Evolutionary conservation across 2,888 invertebrate genomes (phyloP).

Genomic region (Leptopilina myrica): DNA sequence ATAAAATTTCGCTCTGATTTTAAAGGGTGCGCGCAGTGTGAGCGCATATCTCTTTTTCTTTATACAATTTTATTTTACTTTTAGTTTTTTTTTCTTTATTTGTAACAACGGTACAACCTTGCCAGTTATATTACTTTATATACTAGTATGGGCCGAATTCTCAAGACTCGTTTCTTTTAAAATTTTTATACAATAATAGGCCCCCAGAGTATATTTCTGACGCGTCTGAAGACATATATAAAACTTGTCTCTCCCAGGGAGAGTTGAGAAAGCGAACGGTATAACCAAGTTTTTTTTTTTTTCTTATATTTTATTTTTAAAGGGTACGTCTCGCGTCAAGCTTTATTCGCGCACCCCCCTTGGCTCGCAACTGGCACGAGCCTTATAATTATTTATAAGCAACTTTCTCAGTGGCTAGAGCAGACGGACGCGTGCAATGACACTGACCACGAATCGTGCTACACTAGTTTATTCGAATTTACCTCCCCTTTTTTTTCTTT

Average conservation of each 20-base stretch:
- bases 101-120: not conserved
- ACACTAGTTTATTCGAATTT: slow-evolving; percentile 13
- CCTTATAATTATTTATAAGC: slow-evolving; percentile 36
- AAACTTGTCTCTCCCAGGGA: slow-evolving; percentile 19
- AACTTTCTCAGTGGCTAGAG: slow-evolving; percentile 35
- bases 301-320: not conserved
- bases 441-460: slow-evolving; percentile 32
- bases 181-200: slow-evolving; percentile 3
- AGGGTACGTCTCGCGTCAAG: slow-evolving; percentile 21
- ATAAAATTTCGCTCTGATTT: not conserved
- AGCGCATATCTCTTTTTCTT: no score
- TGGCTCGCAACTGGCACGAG: slow-evolving; percentile 35
- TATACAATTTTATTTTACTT: no score
- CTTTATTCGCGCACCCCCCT: slow-evolving; percentile 20
- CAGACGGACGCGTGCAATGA: slow-evolving; percentile 26
- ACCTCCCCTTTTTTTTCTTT: slow-evolving; percentile 4
- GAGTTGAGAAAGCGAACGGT: slow-evolving; percentile 19
- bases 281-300: slow-evolving; percentile 4
- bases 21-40: not conserved
- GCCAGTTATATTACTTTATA: not conserved
- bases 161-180: slow-evolving; percentile 1
- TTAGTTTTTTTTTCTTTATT: not conserved
- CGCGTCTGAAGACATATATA: not conserved
- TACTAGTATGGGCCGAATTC: not conserved
- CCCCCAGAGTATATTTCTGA: not conserved